Conservation (phyloP, 2,797 vertebrate species). For the Fundulus diaphanus region DNA sequence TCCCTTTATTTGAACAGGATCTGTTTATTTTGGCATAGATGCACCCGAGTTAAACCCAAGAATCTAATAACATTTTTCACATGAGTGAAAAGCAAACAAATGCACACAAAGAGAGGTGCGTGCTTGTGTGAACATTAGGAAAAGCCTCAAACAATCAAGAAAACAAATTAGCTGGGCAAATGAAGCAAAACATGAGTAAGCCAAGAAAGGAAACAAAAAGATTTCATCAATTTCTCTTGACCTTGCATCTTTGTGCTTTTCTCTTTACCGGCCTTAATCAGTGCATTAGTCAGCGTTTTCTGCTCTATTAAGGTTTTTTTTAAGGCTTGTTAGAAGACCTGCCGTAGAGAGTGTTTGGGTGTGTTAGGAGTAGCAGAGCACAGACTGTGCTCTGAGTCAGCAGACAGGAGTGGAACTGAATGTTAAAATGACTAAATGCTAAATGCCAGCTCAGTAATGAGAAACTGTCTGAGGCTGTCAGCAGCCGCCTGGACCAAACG, state of each 20-base stretch:
- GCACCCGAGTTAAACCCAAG: neutral
- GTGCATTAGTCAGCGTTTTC: slow-evolving; percentile 34
- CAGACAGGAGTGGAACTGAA: slow-evolving; percentile 65
- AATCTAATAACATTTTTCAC: slow-evolving; percentile 23
- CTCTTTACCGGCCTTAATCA: slow-evolving; percentile 42
- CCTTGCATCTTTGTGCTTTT: slow-evolving; percentile 15
- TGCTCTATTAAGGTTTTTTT: slow-evolving; percentile 36
- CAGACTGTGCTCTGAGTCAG: slow-evolving; percentile 72
- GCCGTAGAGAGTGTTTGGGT: slow-evolving; percentile 45
- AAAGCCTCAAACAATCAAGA: slow-evolving; percentile 8
- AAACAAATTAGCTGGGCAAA: slow-evolving; percentile 18
- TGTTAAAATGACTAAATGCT: slow-evolving; percentile 77
- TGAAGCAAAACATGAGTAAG: slow-evolving; percentile 23
- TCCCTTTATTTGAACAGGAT: too few relatives aligned
- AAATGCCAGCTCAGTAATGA: slow-evolving; percentile 77
- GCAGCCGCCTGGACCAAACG: slow-evolving; percentile 51
- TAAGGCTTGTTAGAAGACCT: slow-evolving; percentile 38
- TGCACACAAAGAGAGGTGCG: neutral
- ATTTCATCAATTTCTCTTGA: neutral
- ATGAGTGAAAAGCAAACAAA: neutral
- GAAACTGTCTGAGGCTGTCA: slow-evolving; percentile 69
- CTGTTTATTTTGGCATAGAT: slow-evolving; percentile 16
- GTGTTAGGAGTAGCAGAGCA: slow-evolving; percentile 47
- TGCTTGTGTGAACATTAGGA: slow-evolving; percentile 22
- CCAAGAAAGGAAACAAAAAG: neutral